A percentile compares a stretch with the other conserved stretches of the same genome.
These are phyloP conservation scores for Acrobasis repandana DNA, from an alignment of 2,888 invertebrate genomes.

Conservation along the genomic window DNA sequence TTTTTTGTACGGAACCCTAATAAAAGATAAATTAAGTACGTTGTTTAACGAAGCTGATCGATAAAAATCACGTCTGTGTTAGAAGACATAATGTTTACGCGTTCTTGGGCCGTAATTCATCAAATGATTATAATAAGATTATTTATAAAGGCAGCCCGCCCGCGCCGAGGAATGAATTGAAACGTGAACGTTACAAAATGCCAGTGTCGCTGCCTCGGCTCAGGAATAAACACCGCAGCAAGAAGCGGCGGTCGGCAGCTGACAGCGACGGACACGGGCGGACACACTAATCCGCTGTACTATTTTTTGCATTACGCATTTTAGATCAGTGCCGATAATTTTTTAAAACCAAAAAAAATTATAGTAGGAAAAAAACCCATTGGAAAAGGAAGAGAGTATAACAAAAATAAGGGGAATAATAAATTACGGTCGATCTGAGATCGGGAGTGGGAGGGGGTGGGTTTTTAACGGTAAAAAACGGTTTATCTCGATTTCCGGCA, in stretches of 20 bases:
- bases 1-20: too few species aligned
- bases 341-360: too few species aligned
- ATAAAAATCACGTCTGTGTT: not conserved
- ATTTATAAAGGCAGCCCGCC: slow-evolving; percentile 3
- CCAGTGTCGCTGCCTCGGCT: not conserved
- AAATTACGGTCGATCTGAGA: too few species aligned
- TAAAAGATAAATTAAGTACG: not conserved
- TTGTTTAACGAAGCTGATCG: not conserved
- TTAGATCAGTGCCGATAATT: too few species aligned
- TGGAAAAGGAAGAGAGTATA: too few species aligned
- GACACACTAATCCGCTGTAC: not conserved
- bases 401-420: too few species aligned
- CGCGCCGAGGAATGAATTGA: slow-evolving; percentile 1
- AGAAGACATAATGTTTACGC: slow-evolving; percentile 3
- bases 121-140: slow-evolving; percentile 12
- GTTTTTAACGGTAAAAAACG: too few species aligned
- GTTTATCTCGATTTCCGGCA: too few species aligned
- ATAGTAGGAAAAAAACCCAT: too few species aligned
- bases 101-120: not conserved
- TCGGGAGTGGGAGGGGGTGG: too few species aligned
- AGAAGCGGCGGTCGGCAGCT: not conserved
- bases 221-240: not conserved
- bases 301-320: too few species aligned
- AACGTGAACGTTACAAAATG: not conserved
- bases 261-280: not conserved